Evolutionary conservation across 2,113 vertebrate genomes (phyloP), one percentile per base, ranked within the genome.

Genomic region (Enhydra lutris): DNA sequence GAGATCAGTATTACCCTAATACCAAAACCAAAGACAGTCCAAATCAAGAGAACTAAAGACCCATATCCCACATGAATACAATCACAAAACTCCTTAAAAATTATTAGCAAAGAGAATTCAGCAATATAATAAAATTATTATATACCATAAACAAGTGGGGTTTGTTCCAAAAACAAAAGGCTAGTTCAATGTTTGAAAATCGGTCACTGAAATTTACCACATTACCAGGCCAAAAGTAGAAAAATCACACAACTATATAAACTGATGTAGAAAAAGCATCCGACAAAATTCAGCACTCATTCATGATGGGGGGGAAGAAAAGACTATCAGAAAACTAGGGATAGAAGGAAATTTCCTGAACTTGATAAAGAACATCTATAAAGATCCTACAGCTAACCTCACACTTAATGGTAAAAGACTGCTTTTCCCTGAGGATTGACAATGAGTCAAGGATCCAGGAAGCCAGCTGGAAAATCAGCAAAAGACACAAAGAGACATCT

Each of bases 101-200:
- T 80, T 81, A 69, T 71, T 65, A 79, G 78, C 39, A 83, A 91
- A 91, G 24, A 80, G 7, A 79, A 90, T 87, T 91, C 29, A 67
- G 39, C 61, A 96, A 61, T 34, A 82, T 23, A 23, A 42, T 91
- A 89, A 87, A 95, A n/a, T 36, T 79, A 89, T 69, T 39, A 52
- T 42, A 87, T 3, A 74, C 31, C 15, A 47, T 59, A 9, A 81
- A 21, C n/a, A 84, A 89, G 20, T 23, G 42, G 17, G 36, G 12
- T 82, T 94, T 81, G 91, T 57, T 95, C 29, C 23, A n/a, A 73
- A n/a, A 69, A 95, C 45, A 13, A 20, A 88, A 92, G 29, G 13
- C 57, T 91, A 24, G 34, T 21, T 95, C 81, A 47, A 31, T 50
- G 84, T 57, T 83, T 96, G 42, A 91, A 95, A 94, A 80, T 18